phyloP scores from a whole-genome alignment of 2,797 vertebrate species.

The Heterohyrax brucei region DNA sequence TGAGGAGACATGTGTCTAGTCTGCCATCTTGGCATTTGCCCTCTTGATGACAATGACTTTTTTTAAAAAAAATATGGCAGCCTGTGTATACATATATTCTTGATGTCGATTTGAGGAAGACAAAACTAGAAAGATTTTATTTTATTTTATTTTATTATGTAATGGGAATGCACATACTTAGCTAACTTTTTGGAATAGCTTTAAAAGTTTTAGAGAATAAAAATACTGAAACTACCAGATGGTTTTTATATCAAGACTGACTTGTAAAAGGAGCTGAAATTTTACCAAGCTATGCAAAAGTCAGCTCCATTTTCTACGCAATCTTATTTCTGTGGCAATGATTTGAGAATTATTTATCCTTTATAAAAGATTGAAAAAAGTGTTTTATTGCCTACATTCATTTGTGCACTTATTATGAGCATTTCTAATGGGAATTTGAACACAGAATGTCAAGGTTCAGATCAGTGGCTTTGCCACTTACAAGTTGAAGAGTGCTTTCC shows the following conservation, averaged over 20 bases:
- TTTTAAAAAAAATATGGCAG: too few species aligned
- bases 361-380: background rate
- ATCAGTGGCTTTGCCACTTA: background rate
- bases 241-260: slow-evolving; percentile 11
- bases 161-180: background rate
- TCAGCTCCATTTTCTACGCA: background rate
- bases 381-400: background rate
- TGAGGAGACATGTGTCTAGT: too few species aligned
- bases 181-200: background rate
- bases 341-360: background rate
- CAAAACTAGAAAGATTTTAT: background rate
- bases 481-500: background rate
- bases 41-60: too few species aligned
- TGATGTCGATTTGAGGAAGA: background rate
- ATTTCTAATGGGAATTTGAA: background rate
- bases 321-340: background rate
- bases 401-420: background rate
- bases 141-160: too few species aligned
- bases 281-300: background rate
- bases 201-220: background rate
- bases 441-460: background rate
- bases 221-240: background rate
- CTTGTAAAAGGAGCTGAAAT: background rate
- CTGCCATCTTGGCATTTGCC: too few species aligned
- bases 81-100: background rate